Evolutionary conservation across 2,888 invertebrate genomes (phyloP), one percentile per base, ranked within the genome.

Genomic region (Eudasyphora cyanicolor): DNA sequence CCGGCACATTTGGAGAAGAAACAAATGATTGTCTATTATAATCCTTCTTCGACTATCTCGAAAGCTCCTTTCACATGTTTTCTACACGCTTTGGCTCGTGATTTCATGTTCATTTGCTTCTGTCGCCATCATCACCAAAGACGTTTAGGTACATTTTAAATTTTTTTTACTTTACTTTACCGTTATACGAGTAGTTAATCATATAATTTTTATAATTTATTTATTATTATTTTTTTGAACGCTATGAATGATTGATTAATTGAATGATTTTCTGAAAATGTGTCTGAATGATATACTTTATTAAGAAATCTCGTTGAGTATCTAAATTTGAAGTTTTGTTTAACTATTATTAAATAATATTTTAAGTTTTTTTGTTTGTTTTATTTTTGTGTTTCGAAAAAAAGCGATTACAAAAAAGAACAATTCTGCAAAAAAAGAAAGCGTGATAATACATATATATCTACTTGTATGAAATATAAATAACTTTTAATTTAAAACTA

Each of bases 81-180:
- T 42, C 27, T 84, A 21, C 81, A 81, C 78, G 76, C 73, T 73
- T 29, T 81, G n/a, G 81, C 81, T 27, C 69, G 81, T 27, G 81
- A 81, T 60, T 64, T 84, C 45, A 84, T 81, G 77, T 79, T 76
- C 62, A 24, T 84, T 10, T 84, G 84, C 17, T 84, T 84, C 69
- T 84, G 84, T 73, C 79, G 78, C 76, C 81, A 84, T 67, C 76
- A 79, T 60, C 67, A 67, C 54, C 54, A 79, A 67, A 79, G 81
- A 64, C 81, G 84, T 67, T 76, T 81, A 76, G 78, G 81, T 42
- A 84, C 71, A n/a, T 81, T 84, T 76, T 84, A 78, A 73, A 67
- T 42, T 62, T 57, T 45, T 35, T 57, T 57, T 24, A 57, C 57
- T 57, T 57, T 67, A 67, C 42, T 42, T 67, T 42, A 38, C 27